A percentile compares a stretch with the other conserved stretches of the same genome.
Evolutionary conservation across 2,113 vertebrate genomes (phyloP).

Genomic region (Pelmatolapia mariae): DNA sequence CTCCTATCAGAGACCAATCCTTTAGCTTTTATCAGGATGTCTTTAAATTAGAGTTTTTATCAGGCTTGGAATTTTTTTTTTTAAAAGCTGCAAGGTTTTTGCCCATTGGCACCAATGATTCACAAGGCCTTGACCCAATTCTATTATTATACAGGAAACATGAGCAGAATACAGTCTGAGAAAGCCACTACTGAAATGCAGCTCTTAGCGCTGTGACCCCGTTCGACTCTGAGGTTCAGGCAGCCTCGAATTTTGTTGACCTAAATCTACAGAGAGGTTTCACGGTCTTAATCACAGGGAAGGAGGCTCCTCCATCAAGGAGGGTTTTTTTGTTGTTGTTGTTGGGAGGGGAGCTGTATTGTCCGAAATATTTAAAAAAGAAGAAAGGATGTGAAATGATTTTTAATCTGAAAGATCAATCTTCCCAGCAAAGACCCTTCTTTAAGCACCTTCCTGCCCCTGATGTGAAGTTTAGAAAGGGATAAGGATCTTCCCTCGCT

Average conservation of each 20-base stretch:
- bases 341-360: neutral
- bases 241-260: neutral
- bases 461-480: neutral
- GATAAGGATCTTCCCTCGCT: neutral
- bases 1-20: neutral
- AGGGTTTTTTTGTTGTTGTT: neutral
- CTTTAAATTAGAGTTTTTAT: neutral
- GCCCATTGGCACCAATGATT: constrained; percentile 48
- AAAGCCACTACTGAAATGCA: neutral
- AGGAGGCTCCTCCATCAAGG: neutral
- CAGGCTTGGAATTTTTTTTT: neutral
- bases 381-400: neutral
- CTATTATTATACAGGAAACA: constrained; percentile 33
- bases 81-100: constrained; percentile 12
- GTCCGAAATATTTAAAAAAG: neutral
- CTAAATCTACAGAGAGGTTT: neutral
- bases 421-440: neutral
- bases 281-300: neutral
- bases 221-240: neutral
- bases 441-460: neutral
- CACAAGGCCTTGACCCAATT: constrained; percentile 60
- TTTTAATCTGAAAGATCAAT: neutral
- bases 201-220: constrained; percentile 24
- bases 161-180: neutral
- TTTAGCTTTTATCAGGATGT: neutral